Conservation (phyloP, 1,140 invertebrate genomes). For the Drosophila sulfurigaster region DNA sequence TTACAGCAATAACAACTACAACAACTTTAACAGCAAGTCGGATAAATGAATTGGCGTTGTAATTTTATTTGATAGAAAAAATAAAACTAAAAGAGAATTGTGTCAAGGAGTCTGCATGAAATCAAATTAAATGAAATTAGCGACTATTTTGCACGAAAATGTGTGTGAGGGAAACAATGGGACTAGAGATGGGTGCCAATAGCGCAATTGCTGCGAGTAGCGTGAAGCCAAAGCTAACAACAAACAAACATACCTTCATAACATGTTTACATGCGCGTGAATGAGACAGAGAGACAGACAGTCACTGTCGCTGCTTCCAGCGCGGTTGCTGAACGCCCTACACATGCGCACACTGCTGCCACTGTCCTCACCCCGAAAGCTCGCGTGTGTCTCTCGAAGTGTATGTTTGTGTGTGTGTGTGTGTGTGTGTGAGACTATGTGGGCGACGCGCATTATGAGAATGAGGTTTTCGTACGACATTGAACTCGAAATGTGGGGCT, state of each 20-base stretch:
- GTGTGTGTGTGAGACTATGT: slow-evolving; percentile 32
- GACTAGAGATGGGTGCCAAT: slow-evolving; percentile 34
- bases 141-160: slow-evolving; percentile 76
- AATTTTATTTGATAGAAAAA: slow-evolving; percentile 69
- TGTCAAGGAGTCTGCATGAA: slow-evolving; percentile 74
- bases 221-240: slow-evolving; percentile 41
- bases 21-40: slow-evolving; percentile 18
- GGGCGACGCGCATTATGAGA: slow-evolving; percentile 72
- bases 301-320: slow-evolving; percentile 10
- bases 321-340: slow-evolving; percentile 54
- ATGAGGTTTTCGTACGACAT: slow-evolving; percentile 82
- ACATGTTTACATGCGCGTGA: slow-evolving; percentile 51
- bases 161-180: slow-evolving; percentile 51
- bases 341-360: slow-evolving; percentile 50
- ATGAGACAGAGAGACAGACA: not conserved
- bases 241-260: not conserved
- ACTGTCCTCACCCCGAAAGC: slow-evolving; percentile 20
- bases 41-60: slow-evolving; percentile 52
- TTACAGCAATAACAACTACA: slow-evolving; percentile 16
- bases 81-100: slow-evolving; percentile 68
- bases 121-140: slow-evolving; percentile 81
- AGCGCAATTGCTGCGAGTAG: slow-evolving; percentile 14
- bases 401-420: slow-evolving; percentile 28
- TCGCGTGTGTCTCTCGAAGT: slow-evolving; percentile 27
- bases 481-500: slow-evolving; percentile 80